Evolutionary conservation across 2,113 vertebrate species (phyloP).

Genomic region (Chaetura pelagica): DNA sequence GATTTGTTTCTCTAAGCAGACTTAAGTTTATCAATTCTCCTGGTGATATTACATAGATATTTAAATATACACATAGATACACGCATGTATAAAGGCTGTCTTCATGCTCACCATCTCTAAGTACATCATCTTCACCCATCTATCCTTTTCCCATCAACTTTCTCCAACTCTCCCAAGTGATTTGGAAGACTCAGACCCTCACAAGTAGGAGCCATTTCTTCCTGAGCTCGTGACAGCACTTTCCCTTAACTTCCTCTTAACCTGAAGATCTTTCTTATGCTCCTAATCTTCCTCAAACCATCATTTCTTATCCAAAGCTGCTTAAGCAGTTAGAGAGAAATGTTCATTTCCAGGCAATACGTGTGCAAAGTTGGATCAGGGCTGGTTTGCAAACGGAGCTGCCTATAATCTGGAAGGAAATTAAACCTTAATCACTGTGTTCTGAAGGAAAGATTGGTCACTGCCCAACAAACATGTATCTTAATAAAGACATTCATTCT

Average conservation of each 20-base stretch:
- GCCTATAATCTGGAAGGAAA: conserved; percentile 42
- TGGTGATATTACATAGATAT: not conserved
- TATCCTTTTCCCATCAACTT: not conserved
- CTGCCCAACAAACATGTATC: not conserved
- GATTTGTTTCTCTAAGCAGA: not conserved
- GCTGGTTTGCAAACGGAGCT: not conserved
- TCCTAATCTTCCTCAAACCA: conserved; percentile 24
- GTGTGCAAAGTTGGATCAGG: not conserved
- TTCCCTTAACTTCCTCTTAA: not conserved
- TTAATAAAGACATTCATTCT: not conserved
- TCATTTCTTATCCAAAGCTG: conserved; percentile 54
- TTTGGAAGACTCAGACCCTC: not conserved
- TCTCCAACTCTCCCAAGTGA: not conserved
- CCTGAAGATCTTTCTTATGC: not conserved
- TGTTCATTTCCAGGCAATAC: not conserved
- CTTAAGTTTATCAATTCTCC: not conserved
- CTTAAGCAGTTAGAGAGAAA: not conserved
- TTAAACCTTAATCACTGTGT: conserved; percentile 31
- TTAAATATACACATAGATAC: fast-evolving
- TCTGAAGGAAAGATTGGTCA: not conserved
- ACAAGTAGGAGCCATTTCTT: not conserved
- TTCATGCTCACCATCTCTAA: not conserved
- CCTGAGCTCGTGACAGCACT: not conserved
- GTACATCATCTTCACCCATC: not conserved
- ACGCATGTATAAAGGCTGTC: fast-evolving